Evolutionary conservation across 2,797 vertebrate genomes (phyloP), one percentile per base, ranked within the genome.

Genomic region (Halcyon chelicuti): DNA sequence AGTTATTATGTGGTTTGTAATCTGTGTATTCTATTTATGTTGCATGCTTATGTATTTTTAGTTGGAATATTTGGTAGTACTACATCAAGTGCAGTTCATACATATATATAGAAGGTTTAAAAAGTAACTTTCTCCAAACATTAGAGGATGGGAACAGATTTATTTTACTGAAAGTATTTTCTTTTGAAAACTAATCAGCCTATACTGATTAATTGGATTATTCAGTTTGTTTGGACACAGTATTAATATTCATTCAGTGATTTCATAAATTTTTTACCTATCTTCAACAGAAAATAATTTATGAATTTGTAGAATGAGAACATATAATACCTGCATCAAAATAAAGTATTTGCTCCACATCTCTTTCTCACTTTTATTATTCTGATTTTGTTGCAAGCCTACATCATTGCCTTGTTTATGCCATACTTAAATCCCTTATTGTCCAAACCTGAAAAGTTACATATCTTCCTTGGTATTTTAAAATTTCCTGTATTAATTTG

Each of bases 181-280:
- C 0, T 70, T 76, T 31, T 26, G 10, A 42, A 82, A 72, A 46
- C 0, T 1, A 23, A 26, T 44, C 23, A 18, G 4, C 6, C 22
- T 54, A 9, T 39, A 13, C 6, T 39, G n/a, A n/a, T 55, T 51
- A 31, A 58, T 42, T 62, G 4, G 10, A 72, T 68, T 29, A 40
- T n/a, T 7, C 35, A 9, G 9, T n/a, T 55, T 82, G 19, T 54
- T 67, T 17, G 44, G 28, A 4, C 22, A 39, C 3, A 37, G 23
- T 44, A 82, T 49, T 68, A 82, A 35, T 1, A 7, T 2, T 66
- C 18, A 40, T 62, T 54, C 42, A 52, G 9, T 39, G 17, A 26
- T 71, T 55, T 60, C 3, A 35, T 49, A 75, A 54, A 39, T 42
- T 84, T 86, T 74, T 25, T 55, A 49, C 5, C 7, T 47, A 3